Evolutionary conservation across 2,888 invertebrate genomes (phyloP).

Genomic region (Mayetiola destructor): DNA sequence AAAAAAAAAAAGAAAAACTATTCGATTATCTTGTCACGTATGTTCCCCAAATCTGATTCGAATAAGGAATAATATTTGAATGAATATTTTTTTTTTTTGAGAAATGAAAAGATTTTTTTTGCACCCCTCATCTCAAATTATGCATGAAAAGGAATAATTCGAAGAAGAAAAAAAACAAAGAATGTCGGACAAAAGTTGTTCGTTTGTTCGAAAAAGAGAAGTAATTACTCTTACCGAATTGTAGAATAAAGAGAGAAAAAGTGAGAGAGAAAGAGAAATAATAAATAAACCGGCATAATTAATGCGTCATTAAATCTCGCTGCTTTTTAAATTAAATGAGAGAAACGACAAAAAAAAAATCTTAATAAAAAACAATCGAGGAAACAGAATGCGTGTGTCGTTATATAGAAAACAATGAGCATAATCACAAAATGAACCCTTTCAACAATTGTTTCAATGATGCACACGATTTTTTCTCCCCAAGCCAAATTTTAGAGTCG

Average conservation of each 20-base stretch:
- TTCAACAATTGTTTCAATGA: constrained; percentile 1
- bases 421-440: constrained; percentile 9
- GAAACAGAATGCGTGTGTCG: neutral
- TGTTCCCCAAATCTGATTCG: too few relatives aligned
- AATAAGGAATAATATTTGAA: too few relatives aligned
- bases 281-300: neutral
- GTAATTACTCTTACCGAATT: neutral
- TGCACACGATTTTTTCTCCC: neutral
- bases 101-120: too few relatives aligned
- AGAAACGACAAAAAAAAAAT: neutral
- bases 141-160: too few relatives aligned
- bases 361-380: neutral
- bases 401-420: neutral
- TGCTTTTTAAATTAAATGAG: neutral
- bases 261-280: neutral
- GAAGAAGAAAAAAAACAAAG: too few relatives aligned
- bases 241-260: neutral
- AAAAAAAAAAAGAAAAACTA: too few relatives aligned
- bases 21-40: too few relatives aligned
- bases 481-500: too few relatives aligned
- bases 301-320: constrained; percentile 1
- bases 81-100: too few relatives aligned
- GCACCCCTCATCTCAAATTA: too few relatives aligned
- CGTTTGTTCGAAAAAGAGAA: too few relatives aligned
- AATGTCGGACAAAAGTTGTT: too few relatives aligned